Evolutionary conservation across 2,888 invertebrate species (phyloP).

Genomic region (Mesorhabditis sp.): DNA sequence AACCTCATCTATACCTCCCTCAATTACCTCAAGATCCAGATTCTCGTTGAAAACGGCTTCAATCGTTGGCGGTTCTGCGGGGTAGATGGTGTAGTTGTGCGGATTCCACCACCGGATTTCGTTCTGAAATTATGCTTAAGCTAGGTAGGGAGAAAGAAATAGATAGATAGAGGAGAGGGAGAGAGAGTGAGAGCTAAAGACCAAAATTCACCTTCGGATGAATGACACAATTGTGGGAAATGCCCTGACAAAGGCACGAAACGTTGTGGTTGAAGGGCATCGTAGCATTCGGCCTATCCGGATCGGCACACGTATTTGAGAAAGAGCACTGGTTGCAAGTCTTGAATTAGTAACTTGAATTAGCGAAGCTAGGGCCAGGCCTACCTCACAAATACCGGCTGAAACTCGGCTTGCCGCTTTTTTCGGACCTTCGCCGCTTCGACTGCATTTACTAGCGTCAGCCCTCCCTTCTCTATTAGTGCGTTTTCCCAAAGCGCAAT

Average conservation of each 20-base stretch:
- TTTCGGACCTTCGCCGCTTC: constrained; percentile 17
- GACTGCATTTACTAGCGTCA: constrained; percentile 26
- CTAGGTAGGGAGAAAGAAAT: neutral
- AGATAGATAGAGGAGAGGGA: neutral
- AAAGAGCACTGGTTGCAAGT: constrained; percentile 52
- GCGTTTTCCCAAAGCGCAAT: constrained; percentile 13
- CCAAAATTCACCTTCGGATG: constrained; percentile 23
- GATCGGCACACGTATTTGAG: constrained; percentile 55
- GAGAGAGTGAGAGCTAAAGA: neutral
- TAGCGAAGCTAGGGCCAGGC: too few species aligned
- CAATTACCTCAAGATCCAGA: neutral
- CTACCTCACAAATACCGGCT: constrained; percentile 48
- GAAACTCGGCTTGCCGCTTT: constrained; percentile 36
- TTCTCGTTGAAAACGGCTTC: constrained; percentile 12
- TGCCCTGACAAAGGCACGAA: constrained; percentile 52
- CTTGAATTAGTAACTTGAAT: too few species aligned
- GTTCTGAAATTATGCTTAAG: constrained; percentile 12
- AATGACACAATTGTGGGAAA: constrained; percentile 56
- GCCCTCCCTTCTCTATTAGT: constrained; percentile 9
- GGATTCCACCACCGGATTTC: constrained; percentile 56
- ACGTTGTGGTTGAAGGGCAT: constrained; percentile 21
- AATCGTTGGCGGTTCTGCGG: constrained; percentile 42
- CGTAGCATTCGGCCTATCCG: constrained; percentile 48
- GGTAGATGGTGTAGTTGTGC: constrained; percentile 51
- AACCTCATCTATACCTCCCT: too few species aligned